These are phyloP conservation scores for Druon quercuslanigerum DNA, from an alignment of 1,140 invertebrate species.

Conservation along the genomic window DNA sequence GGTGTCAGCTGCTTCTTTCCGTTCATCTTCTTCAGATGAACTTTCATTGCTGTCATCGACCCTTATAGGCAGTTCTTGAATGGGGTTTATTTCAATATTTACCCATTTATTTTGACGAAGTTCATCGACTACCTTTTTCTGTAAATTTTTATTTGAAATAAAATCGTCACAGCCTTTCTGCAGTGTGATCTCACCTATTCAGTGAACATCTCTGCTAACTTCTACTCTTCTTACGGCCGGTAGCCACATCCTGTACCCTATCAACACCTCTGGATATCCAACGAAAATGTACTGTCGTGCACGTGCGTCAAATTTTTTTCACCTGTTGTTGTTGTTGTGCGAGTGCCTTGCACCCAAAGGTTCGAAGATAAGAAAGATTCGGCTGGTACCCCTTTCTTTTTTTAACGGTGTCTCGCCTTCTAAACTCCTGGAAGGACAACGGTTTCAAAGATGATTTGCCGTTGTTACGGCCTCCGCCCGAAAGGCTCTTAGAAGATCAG, in stretches of 20 bases:
- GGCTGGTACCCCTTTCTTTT: no score
- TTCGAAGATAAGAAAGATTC: background rate
- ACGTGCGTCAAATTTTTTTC: no score
- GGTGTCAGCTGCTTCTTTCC: no score
- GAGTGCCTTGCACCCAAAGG: conserved; percentile 29
- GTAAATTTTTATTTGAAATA: background rate
- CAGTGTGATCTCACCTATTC: conserved; percentile 33
- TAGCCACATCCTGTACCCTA: conserved; percentile 56
- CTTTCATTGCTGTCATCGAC: no score
- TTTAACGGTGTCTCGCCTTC: no score
- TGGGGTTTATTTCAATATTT: no score
- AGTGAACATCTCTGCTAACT: conserved; percentile 54
- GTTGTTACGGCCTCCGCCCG: no score
- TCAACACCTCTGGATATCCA: conserved; percentile 51
- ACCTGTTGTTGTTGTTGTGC: conserved; percentile 11
- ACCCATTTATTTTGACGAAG: background rate
- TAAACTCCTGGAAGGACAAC: no score
- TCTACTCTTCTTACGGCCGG: conserved; percentile 41
- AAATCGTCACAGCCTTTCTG: background rate
- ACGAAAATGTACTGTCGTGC: conserved; percentile 41
- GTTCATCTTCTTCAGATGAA: no score
- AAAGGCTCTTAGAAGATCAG: no score
- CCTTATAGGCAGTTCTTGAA: no score
- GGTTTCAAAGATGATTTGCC: no score
- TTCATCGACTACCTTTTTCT: background rate